Evolutionary conservation across 2,888 invertebrate species (phyloP), one percentile per base, ranked within the genome.

Genomic region (Caenorhabditis zanzibari): DNA sequence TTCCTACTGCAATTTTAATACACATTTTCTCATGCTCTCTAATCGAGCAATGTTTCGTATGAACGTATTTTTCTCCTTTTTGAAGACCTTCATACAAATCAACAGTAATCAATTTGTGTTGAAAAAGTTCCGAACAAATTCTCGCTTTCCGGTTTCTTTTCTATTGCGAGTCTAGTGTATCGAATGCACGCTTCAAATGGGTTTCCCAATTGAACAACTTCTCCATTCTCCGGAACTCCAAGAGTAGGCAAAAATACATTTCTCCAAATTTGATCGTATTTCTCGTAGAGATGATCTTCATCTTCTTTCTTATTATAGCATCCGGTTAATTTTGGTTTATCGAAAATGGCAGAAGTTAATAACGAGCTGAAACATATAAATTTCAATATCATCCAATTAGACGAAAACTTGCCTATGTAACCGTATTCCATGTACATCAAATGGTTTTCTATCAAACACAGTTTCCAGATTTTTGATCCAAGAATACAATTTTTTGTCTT

Each of bases 131-230:
- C 82, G 4, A 73, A 12, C 9, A 82, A 4, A 26, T 82, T 26
- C 41, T 79, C 74, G 32, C 41, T 38, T 16, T 66, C 47, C 0
- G 47, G 49, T 2, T 58, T 19, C 9, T 35, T 54, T 9, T 73
- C 69, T 10, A 38, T n/a, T 3, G 72, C 28, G 24, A 44, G 24
- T 49, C 81, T 32, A 3, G 32, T 22, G 26, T 79, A 85, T 41
- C 79, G 66, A 12, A 86, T 22, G 44, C 86, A 86, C 7, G 83
- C 75, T 52, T 83, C 81, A 59, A 86, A 86, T 24, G 86, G 82
- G 32, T 86, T 86, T 32, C 47, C 63, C 49, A 83, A 44, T 38
- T 82, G 80, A 54, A 71, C 19, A 5, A 58, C 22, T 6, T 32
- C 49, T 54, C 66, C 77, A 6, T 41, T 9, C 12, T 58, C 24